Conservation (phyloP, 1,140 invertebrate genomes). For the Drosophila kohkoa region DNA sequence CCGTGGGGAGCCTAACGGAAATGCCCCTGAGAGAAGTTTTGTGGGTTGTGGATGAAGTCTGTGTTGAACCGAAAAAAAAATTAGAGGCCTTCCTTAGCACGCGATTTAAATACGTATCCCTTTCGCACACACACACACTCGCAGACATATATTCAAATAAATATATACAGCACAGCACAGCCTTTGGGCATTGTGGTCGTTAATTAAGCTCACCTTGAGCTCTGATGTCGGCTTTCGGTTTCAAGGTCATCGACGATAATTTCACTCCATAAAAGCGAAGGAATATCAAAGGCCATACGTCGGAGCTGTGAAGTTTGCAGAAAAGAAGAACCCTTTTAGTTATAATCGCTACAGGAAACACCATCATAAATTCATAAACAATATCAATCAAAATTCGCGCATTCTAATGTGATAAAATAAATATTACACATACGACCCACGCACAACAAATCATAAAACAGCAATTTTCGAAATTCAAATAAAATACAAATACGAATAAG, state of each 20-base stretch:
- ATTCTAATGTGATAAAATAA: not conserved
- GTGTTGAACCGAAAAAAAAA: conserved; percentile 34
- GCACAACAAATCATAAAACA: not conserved
- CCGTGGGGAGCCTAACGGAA: not conserved
- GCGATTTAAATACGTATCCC: conserved; percentile 54
- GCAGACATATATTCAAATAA: not conserved
- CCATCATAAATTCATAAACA: not conserved
- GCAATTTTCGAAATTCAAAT: conserved; percentile 14
- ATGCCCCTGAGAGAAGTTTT: conserved; percentile 13
- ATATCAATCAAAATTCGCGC: not conserved
- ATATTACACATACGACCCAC: conserved; percentile 28
- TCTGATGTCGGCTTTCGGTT: conserved; percentile 48
- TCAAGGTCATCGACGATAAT: conserved; percentile 74
- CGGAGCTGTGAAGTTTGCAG: not conserved
- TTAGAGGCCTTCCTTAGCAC: conserved; percentile 50
- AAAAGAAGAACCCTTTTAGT: not conserved
- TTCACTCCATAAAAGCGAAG: conserved; percentile 39
- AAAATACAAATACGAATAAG: conserved; percentile 19
- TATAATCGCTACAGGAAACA: not conserved
- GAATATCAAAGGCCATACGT: conserved; percentile 23
- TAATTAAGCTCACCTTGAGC: conserved; percentile 75
- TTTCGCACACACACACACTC: conserved; percentile 22
- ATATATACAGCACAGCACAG: conserved; percentile 7
- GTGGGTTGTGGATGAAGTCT: conserved; percentile 44
- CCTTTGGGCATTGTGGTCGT: conserved; percentile 53